These are phyloP conservation scores for Antitype chi DNA, from an alignment of 2,888 invertebrate genomes.

Conservation along the genomic window DNA sequence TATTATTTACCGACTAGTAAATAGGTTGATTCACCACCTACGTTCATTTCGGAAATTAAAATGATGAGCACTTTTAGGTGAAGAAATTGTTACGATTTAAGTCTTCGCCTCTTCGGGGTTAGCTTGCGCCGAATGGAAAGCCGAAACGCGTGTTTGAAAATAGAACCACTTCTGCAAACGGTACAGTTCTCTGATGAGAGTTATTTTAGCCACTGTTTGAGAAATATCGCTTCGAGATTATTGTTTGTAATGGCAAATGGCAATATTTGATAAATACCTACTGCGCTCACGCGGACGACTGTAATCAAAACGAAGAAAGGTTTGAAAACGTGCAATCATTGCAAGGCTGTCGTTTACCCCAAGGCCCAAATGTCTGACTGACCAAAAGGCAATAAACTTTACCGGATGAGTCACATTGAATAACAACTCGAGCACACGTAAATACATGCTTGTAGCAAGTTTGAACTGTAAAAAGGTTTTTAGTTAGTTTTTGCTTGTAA, in stretches of 20 bases:
- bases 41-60: neutral
- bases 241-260: conserved; percentile 55
- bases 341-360: conserved; percentile 27
- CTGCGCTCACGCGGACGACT: neutral
- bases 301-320: conserved; percentile 20
- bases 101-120: conserved; percentile 11
- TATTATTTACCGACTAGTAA: neutral
- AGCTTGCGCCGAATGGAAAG: conserved; percentile 19
- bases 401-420: conserved; percentile 57
- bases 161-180: conserved; percentile 42
- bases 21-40: neutral
- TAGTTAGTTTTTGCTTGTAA: conserved; percentile 36
- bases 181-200: conserved; percentile 54
- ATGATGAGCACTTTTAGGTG: conserved; percentile 1
- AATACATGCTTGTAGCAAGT: conserved; percentile 21
- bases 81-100: conserved; percentile 3
- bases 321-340: conserved; percentile 29
- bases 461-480: conserved; percentile 18
- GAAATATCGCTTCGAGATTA: conserved; percentile 59
- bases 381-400: conserved; percentile 60
- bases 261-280: conserved; percentile 55
- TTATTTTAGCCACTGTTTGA: conserved; percentile 70
- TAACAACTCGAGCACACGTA: conserved; percentile 45
- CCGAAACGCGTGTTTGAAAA: conserved; percentile 30
- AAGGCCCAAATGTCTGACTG: conserved; percentile 30